These are phyloP conservation scores for Apteryx owenii DNA, from an alignment of 2,113 vertebrate species.

Conservation along the genomic window DNA sequence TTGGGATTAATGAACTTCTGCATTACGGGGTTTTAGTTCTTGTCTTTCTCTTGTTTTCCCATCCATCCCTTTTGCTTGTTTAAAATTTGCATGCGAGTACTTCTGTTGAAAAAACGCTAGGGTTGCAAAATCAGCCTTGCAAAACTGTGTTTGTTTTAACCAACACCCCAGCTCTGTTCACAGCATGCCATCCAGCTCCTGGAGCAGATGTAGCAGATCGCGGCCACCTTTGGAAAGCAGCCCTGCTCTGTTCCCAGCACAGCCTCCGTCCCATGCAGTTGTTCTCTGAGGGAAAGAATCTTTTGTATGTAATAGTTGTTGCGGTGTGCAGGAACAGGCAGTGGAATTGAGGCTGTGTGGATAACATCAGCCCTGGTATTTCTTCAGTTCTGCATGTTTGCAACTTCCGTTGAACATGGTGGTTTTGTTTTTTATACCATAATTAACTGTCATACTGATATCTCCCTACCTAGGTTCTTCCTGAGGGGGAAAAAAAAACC, in stretches of 20 bases:
- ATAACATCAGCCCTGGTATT: background rate
- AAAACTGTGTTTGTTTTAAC: slow-evolving; percentile 1
- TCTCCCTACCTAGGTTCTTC: background rate
- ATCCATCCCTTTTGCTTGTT: slow-evolving; percentile 9
- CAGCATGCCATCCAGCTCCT: background rate
- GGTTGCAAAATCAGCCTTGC: background rate
- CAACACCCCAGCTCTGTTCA: background rate
- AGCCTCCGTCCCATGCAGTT: background rate
- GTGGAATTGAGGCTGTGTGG: background rate
- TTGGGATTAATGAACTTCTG: background rate
- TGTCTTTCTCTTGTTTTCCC: background rate
- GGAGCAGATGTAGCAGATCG: background rate
- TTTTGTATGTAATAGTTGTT: background rate
- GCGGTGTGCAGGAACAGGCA: fast-evolving
- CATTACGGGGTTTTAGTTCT: background rate
- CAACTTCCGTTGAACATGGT: background rate
- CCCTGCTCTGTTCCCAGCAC: background rate
- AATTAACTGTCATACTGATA: background rate
- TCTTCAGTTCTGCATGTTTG: background rate
- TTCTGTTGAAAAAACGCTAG: background rate
- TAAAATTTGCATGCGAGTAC: slow-evolving; percentile 39
- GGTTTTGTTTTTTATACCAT: background rate
- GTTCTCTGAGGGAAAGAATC: background rate
- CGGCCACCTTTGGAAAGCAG: background rate
- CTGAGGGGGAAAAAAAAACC: background rate